phyloP scores from a whole-genome alignment of 2,888 invertebrate genomes.

The Luffia ferchaultella region DNA sequence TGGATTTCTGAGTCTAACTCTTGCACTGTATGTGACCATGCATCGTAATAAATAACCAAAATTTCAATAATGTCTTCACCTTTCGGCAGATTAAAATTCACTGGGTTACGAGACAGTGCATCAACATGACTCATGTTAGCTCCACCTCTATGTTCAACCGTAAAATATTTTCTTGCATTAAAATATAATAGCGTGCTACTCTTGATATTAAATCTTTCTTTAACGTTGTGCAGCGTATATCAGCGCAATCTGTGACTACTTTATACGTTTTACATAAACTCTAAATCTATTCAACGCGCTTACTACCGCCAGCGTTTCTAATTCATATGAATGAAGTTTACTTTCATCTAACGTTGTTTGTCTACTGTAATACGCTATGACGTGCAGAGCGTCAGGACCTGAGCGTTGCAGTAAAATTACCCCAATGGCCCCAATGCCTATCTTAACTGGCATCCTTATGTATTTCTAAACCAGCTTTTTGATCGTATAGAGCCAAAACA shows the following conservation, averaged over 20 bases:
- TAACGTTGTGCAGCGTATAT: constrained; percentile 11
- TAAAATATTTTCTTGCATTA: constrained; percentile 17
- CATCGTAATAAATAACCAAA: neutral
- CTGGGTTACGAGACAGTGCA: constrained; percentile 9
- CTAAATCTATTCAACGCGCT: constrained; percentile 8
- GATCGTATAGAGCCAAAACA: constrained; percentile 8
- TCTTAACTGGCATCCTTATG: constrained; percentile 10
- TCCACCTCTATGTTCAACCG: constrained; percentile 12
- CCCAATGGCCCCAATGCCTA: too few relatives aligned
- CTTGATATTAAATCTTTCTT: constrained; percentile 15
- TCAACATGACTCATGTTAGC: constrained; percentile 13
- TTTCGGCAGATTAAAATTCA: neutral
- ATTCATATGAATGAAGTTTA: constrained; percentile 16
- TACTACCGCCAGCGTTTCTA: constrained; percentile 5
- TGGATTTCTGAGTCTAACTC: constrained; percentile 6
- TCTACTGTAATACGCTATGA: constrained; percentile 7
- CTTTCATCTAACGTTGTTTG: constrained; percentile 21
- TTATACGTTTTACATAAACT: constrained; percentile 10
- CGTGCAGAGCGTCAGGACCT: constrained; percentile 1
- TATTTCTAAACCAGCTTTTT: constrained; percentile 3
- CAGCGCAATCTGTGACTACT: constrained; percentile 8
- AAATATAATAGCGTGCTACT: constrained; percentile 16
- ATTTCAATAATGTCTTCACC: neutral
- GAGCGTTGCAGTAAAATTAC: constrained; percentile 6
- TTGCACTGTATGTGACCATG: constrained; percentile 8